Conservation (phyloP, 1,140 invertebrate genomes). For the Drosophila mauritiana region DNA sequence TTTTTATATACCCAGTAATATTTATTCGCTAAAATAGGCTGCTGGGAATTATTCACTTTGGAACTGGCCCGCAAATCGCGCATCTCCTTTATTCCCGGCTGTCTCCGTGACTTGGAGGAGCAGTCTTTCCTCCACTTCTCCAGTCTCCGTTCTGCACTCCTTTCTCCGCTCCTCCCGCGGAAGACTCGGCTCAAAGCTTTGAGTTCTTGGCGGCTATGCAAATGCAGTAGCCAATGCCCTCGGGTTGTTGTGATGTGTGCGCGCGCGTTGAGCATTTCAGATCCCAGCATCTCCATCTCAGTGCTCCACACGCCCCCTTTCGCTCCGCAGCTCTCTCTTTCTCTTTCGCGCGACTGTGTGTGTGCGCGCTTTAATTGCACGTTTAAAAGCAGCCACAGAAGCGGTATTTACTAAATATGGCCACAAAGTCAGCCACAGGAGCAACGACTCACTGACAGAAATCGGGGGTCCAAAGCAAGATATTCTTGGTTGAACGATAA, state of each 20-base stretch:
- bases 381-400: constrained; percentile 81
- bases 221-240: constrained; percentile 84
- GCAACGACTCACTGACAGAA: constrained; percentile 16
- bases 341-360: constrained; percentile 19
- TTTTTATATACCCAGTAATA: not conserved
- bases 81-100: constrained; percentile 26
- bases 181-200: constrained; percentile 25
- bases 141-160: not conserved
- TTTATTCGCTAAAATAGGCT: not conserved
- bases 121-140: constrained; percentile 10
- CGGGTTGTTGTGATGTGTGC: constrained; percentile 83
- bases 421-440: constrained; percentile 42
- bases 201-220: constrained; percentile 75
- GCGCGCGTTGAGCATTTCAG: constrained; percentile 56
- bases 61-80: constrained; percentile 7
- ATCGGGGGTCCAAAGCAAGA: not conserved
- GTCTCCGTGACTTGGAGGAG: constrained; percentile 32
- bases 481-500: too few species aligned
- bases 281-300: constrained; percentile 16
- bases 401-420: constrained; percentile 83
- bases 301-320: not conserved
- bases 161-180: constrained; percentile 9
- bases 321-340: constrained; percentile 9
- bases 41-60: constrained; percentile 22
- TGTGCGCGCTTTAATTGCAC: constrained; percentile 76